Evolutionary conservation across 2,797 vertebrate genomes (phyloP), one percentile per base, ranked within the genome.

Genomic region (Labeo calbasu): DNA sequence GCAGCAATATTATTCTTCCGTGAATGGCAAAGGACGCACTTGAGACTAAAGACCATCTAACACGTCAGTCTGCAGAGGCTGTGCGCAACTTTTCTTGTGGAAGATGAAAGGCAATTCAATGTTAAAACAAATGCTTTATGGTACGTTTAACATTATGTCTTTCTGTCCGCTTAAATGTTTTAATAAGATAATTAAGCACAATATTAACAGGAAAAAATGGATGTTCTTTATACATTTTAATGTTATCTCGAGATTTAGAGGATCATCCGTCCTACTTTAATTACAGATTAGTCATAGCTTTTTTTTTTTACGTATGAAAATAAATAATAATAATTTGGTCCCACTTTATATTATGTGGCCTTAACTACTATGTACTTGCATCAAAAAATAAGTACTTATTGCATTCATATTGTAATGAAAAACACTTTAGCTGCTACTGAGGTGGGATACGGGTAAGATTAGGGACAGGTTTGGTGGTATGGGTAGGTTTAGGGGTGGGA

Each of bases 41-140:
- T 19, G 15, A 50, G 14, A 73, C 19, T 43, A 59, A 36, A 80
- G 70, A 82, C 69, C 55, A 72, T 81, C 69, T 11, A 59, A 65
- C 9, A 65, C 57, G 10, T 65, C 70, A 63, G 46, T 63, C 57
- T 65, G 21, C 46, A 82, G 70, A 48, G 57, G 57, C 12, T 75
- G 57, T 51, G 43, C 43, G 6, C 55, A 61, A 17, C 12, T 61
- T 32, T 28, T 50, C 23, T 21, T 25, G 50, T 32, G 14, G 14
- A 48, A 59, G 65, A 46, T 50, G 36, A 50, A 48, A 70, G 10
- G 32, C 69, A 36, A 36, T 50, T 48, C 23, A 57, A 23, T 46
- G 17, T 71, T 2, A 48, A 50, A 79, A 36, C 4, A 36, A 36
- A 48, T 81, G 4, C 12, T n/a, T 57, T 28, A n/a, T 32, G 28